Evolutionary conservation across 2,888 invertebrate species (phyloP).

Genomic region (Heliconius erato): DNA sequence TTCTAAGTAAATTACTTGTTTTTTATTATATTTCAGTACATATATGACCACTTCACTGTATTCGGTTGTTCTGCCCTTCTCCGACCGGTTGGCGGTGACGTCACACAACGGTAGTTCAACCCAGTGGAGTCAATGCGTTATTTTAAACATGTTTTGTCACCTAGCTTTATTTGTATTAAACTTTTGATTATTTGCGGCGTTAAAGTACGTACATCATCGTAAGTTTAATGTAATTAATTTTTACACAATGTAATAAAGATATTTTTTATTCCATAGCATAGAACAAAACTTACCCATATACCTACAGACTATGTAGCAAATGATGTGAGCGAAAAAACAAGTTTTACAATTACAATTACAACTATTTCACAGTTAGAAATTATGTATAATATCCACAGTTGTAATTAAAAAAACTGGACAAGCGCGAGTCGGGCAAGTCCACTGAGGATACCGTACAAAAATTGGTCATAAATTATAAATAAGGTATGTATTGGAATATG

Average conservation of each 20-base stretch:
- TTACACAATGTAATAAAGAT: no score
- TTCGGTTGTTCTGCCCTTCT: slow-evolving; percentile 78
- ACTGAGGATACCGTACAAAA: no score
- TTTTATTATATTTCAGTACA: slow-evolving; percentile 80
- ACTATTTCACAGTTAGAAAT: no score
- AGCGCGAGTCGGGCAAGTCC: no score
- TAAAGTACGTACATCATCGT: neutral
- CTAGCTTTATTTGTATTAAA: slow-evolving; percentile 7
- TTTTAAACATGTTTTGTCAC: slow-evolving; percentile 44
- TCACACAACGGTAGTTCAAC: slow-evolving; percentile 73
- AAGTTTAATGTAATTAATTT: neutral
- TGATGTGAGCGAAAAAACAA: no score
- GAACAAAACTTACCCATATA: no score
- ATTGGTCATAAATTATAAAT: no score
- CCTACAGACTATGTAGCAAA: no score
- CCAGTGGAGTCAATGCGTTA: slow-evolving; percentile 38
- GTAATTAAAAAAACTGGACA: neutral
- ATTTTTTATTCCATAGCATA: no score
- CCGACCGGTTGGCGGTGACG: slow-evolving; percentile 64
- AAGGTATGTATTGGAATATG: no score
- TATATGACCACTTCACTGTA: slow-evolving; percentile 79
- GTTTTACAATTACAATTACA: no score
- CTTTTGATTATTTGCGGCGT: slow-evolving; percentile 5
- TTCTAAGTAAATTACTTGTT: slow-evolving; percentile 58
- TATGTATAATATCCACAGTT: no score